Evolutionary conservation across 37 sponge, comb jelly and placozoan species (phyloP), one percentile per base, ranked within the genome.

Genomic region (Eunapius fragilis): DNA sequence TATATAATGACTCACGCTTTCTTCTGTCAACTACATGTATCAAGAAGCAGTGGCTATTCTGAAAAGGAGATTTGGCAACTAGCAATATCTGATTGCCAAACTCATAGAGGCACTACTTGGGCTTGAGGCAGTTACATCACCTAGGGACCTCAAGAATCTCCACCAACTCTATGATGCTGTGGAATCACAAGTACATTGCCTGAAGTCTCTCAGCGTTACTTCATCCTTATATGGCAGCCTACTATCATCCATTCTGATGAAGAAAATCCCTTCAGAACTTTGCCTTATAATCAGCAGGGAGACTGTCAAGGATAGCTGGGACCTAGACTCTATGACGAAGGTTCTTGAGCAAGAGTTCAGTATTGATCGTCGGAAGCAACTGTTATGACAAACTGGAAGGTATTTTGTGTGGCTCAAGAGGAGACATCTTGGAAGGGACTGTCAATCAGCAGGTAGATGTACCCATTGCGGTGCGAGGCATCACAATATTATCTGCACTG

Each of bases 341-440:
- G 58, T 58, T 4, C 17, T 58, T 58, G 58, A 58, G 58, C 58
- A 58, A 58, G 58, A 58, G 37, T 19, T 87, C 70, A 26, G 48
- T 26, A 19, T n/a, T 30, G 38, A n/a, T 2, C 76, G 67, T 0
- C 50, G 90, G n/a, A 84, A 80, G 70, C 81, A 79, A 33, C 72
- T 85, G n/a, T 48, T 90, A 71, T 73, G 76, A 47, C 31, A 22
- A 24, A 30, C 45, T 80, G 90, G 90, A 37, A 81, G 86, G 22
- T 90, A 81, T 75, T 90, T 85, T 70, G 37, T 72, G 26, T 90
- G 90, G 31, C 80, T 86, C 35, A 69, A 72, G 35, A 86, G 67
- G 25, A 80, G 80, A 38, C 87, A 86, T 58, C 33, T 86, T 3
- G 33, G 45, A 14, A 71, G 87, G 23, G 49, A 79, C 30, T 86